Percentiles rank a stretch among this genome's conserved stretches.
Conservation (phyloP, 2,888 invertebrate species). For the Spialia ferax region DNA sequence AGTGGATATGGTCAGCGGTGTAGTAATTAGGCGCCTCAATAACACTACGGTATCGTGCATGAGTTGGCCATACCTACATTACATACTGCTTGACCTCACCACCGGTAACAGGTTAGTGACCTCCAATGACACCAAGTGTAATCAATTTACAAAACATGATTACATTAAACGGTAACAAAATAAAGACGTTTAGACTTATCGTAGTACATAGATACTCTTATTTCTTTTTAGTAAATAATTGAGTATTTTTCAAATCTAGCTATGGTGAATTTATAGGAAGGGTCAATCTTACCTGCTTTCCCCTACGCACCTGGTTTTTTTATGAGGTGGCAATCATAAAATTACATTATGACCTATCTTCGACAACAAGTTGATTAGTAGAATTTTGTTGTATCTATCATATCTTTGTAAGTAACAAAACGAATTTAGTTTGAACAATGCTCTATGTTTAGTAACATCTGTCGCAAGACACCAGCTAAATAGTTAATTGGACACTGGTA, state of each 20-base stretch:
- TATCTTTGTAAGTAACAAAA: background rate
- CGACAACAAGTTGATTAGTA: too few species aligned
- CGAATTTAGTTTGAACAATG: background rate
- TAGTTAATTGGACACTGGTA: slow-evolving; percentile 25
- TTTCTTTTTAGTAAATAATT: too few species aligned
- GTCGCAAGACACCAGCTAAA: slow-evolving; percentile 18
- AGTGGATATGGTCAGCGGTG: slow-evolving; percentile 32
- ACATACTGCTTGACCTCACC: slow-evolving; percentile 1
- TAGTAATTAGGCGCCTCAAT: slow-evolving; percentile 31
- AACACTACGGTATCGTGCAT: slow-evolving; percentile 6
- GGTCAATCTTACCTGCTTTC: too few species aligned
- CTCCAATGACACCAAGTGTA: background rate
- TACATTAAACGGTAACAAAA: too few species aligned
- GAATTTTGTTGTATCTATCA: too few species aligned
- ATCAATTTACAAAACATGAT: background rate
- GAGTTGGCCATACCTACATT: background rate
- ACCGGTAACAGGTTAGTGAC: slow-evolving; percentile 9
- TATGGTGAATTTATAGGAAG: too few species aligned
- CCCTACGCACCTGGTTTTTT: too few species aligned
- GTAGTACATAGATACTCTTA: too few species aligned
- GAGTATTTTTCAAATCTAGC: too few species aligned
- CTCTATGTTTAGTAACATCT: slow-evolving; percentile 20
- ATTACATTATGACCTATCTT: too few species aligned
- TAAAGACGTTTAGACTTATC: background rate
- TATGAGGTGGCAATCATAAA: too few species aligned